phyloP scores from a whole-genome alignment of 2,113 vertebrate species.

The Phaethornis superciliosus region DNA sequence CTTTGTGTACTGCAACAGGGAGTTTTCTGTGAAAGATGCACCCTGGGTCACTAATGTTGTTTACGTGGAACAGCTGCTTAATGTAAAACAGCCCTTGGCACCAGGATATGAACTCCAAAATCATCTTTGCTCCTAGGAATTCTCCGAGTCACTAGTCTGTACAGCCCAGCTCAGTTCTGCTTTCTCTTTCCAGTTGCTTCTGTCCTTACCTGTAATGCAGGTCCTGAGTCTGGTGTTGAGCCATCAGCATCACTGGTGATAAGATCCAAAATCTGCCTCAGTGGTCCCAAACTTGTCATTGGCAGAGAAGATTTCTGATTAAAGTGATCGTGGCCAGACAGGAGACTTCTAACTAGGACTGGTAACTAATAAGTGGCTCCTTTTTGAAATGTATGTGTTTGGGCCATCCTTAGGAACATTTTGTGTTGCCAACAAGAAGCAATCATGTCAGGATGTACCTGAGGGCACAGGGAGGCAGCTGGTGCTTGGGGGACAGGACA shows the following conservation, averaged over 20 bases:
- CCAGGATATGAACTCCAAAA: background rate
- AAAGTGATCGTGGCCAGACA: background rate
- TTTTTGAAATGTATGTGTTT: background rate
- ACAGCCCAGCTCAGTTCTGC: background rate
- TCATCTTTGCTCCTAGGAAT: background rate
- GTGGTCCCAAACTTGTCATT: fast-evolving
- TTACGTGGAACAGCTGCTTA: background rate
- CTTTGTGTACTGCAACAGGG: background rate
- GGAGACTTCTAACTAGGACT: background rate
- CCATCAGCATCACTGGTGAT: background rate
- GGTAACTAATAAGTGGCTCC: background rate
- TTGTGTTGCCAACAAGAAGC: background rate
- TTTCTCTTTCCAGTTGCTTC: background rate
- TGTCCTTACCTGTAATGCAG: background rate
- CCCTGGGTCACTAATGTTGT: background rate
- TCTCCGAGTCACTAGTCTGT: background rate
- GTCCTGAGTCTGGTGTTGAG: background rate
- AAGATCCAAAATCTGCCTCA: background rate
- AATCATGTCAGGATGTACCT: background rate
- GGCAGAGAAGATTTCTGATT: background rate
- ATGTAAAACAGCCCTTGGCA: background rate
- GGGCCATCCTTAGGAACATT: background rate
- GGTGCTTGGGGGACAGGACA: background rate
- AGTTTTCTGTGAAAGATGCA: background rate
- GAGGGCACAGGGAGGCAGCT: background rate